phyloP scores from a whole-genome alignment of 2,797 vertebrate species.

The Lithobates sylvaticus region DNA sequence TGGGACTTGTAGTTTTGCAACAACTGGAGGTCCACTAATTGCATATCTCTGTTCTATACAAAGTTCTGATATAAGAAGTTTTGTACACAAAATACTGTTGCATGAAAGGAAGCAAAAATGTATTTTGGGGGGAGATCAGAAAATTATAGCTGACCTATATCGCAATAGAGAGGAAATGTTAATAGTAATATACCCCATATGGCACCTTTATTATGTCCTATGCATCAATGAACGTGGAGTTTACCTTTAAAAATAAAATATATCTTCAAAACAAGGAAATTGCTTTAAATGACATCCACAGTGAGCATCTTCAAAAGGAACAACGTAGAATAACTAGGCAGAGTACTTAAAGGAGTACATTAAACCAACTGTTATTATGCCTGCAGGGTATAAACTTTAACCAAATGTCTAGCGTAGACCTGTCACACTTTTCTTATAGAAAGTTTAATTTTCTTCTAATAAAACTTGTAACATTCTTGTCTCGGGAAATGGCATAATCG shows the following conservation, averaged over 20 bases:
- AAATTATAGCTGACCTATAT: too few species aligned
- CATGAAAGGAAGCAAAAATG: too few species aligned
- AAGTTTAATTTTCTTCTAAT: constrained; percentile 62
- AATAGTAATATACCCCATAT: too few species aligned
- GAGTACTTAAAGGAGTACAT: constrained; percentile 36
- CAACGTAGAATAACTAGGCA: not conserved
- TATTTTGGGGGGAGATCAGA: too few species aligned
- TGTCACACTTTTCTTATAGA: constrained; percentile 54
- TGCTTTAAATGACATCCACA: constrained; percentile 3
- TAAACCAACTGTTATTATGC: constrained; percentile 46
- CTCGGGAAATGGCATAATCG: constrained; percentile 59
- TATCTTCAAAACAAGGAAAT: not conserved
- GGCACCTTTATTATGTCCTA: not conserved
- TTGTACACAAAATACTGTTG: too few species aligned
- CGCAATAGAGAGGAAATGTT: too few species aligned
- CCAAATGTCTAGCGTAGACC: constrained; percentile 51
- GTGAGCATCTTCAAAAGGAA: constrained; percentile 24
- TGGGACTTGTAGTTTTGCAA: too few species aligned
- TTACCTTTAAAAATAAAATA: not conserved
- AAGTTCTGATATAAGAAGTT: too few species aligned
- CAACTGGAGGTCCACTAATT: too few species aligned
- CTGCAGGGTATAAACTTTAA: constrained; percentile 48
- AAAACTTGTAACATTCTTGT: constrained; percentile 62
- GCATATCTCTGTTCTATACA: too few species aligned
- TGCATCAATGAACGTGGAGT: not conserved